phyloP scores from a whole-genome alignment of 2,888 invertebrate species.

The Melieria crassipennis region DNA sequence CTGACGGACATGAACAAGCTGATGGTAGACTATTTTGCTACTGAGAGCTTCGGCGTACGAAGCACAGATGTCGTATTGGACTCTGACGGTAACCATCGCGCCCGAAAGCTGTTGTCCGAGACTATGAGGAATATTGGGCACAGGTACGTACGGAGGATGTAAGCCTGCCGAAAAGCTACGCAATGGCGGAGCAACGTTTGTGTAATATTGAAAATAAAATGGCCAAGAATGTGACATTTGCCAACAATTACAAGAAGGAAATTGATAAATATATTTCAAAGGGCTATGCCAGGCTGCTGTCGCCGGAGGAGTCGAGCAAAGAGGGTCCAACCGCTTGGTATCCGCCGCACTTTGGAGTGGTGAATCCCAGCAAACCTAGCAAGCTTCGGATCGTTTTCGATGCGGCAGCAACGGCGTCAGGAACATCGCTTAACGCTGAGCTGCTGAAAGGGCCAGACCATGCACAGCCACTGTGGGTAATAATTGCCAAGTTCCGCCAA shows the following conservation, averaged over 20 bases:
- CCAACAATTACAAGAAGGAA: slow-evolving; percentile 9
- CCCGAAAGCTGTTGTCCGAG: neutral
- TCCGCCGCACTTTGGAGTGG: slow-evolving; percentile 10
- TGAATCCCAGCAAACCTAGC: slow-evolving; percentile 45
- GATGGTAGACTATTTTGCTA: slow-evolving; percentile 18
- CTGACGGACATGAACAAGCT: neutral
- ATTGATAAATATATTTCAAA: slow-evolving; percentile 8
- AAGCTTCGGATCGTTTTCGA: slow-evolving; percentile 52
- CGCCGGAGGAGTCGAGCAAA: neutral
- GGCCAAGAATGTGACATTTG: neutral
- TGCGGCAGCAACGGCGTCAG: slow-evolving; percentile 42
- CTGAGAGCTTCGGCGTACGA: slow-evolving; percentile 9
- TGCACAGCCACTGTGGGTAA: slow-evolving; percentile 31
- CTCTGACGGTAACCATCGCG: neutral
- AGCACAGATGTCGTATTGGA: neutral
- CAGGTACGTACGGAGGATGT: slow-evolving; percentile 8
- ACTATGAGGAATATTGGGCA: neutral
- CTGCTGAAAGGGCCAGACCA: slow-evolving; percentile 38
- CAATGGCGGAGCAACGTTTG: slow-evolving; percentile 8
- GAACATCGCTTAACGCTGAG: neutral
- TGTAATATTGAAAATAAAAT: neutral
- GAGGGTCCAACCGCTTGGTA: slow-evolving; percentile 3
- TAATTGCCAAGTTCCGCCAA: slow-evolving; percentile 14
- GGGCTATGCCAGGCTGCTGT: neutral
- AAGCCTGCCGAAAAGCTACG: slow-evolving; percentile 7